phyloP scores from a whole-genome alignment of 2,888 invertebrate species.

The Plagodis pulveraria region DNA sequence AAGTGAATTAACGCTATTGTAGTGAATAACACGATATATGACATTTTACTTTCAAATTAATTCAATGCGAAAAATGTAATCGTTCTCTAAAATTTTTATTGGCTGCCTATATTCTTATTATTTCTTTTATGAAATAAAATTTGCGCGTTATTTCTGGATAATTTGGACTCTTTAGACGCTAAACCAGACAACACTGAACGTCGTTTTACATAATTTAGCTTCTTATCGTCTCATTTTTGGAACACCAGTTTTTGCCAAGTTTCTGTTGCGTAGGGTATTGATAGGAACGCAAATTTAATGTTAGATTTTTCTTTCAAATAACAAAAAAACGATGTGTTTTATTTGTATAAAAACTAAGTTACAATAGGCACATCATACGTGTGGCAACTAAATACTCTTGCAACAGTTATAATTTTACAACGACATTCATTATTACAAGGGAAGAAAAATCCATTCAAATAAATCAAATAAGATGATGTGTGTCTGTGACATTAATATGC shows the following conservation, averaged over 20 bases:
- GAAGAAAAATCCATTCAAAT: too few species aligned
- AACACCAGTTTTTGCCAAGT: slow-evolving; percentile 20
- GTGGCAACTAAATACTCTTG: too few species aligned
- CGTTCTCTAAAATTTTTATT: not conserved
- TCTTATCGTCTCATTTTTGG: slow-evolving; percentile 30
- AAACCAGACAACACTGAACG: slow-evolving; percentile 22
- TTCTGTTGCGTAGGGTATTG: slow-evolving; percentile 7
- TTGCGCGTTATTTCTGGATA: not conserved
- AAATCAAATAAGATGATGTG: too few species aligned
- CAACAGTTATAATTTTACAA: too few species aligned
- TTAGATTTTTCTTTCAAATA: slow-evolving; percentile 2
- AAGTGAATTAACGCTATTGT: slow-evolving; percentile 1
- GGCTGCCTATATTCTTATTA: not conserved
- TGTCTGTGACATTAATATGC: too few species aligned
- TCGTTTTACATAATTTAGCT: slow-evolving; percentile 28
- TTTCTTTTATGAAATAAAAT: too few species aligned
- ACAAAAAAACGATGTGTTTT: not conserved
- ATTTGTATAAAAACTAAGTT: too few species aligned
- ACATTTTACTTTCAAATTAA: too few species aligned
- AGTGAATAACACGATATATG: not conserved
- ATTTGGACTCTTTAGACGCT: slow-evolving; percentile 8
- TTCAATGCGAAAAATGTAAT: too few species aligned
- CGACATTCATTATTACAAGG: too few species aligned
- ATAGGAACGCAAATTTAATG: slow-evolving; percentile 12
- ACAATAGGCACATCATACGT: too few species aligned